Base-by-base conservation (phyloP, 1,140 invertebrate genomes). In the Pectinophora gossypiella region DNA sequence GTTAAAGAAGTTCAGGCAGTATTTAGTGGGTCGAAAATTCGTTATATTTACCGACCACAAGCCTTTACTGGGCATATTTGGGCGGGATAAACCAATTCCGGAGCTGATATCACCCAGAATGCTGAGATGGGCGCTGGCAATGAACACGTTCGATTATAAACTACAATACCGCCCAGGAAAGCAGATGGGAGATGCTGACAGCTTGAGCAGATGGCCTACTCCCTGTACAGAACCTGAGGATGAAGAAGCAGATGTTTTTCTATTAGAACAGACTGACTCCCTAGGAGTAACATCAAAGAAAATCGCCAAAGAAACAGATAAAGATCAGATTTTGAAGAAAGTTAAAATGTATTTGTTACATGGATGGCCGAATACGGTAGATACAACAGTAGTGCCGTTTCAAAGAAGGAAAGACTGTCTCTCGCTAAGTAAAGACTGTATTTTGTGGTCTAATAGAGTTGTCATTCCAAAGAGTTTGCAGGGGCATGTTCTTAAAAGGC, bases 1-100 rank as follows among this genome's bases (percentile, higher is more conserved):
- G 3, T 61, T 83, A 9, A 51, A 77, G 52, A 66, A 83, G 45
- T 88, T 85, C 53, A 40, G 63, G 40, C 54, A 68, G 23, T 90
- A 73, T 62, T 54, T 89, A 12, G 66, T 71, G 23, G 42, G 49
- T 9, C 42, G 48, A 12, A 48, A 21, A 20, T 48, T 48, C 36
- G 36, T 27, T 32, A 48, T 48, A 18, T 18, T 48, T 19, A 74
- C 60, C 0, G 71, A 68, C 21, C 61, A 60, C 32, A 68, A 71
- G 38, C 71, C 67, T 2, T 45, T 74, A 6, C 13, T 70, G 9
- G 59, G 59, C 56, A 1, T 51, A 3, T 52, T 52, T 43, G 45
- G 36, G 16, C 40, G 40, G n/a, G 27, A 5, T 16, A 52, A 52
- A 45, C 40, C 40, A 7, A 52, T 52, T 13, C 50, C 50, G n/a